Conservation (phyloP, 2,113 vertebrate genomes). For the Gymnogyps californianus region DNA sequence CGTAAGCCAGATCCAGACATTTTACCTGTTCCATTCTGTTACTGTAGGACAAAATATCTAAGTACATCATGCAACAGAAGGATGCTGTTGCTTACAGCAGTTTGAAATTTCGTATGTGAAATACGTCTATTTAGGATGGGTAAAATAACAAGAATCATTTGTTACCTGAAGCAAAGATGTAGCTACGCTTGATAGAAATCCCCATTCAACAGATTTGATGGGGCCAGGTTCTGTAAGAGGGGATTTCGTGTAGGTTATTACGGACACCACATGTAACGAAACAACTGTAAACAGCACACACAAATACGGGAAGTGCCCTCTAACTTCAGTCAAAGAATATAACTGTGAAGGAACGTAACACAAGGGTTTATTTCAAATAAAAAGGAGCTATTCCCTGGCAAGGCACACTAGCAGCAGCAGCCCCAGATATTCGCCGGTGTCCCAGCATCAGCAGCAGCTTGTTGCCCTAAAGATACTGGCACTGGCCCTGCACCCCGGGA, state of each 20-base stretch:
- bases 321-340: neutral
- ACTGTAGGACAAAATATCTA: neutral
- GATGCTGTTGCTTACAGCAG: neutral
- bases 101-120: neutral
- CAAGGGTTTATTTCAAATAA: neutral
- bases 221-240: neutral
- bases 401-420: neutral
- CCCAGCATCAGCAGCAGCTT: neutral
- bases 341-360: accelerated
- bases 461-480: neutral
- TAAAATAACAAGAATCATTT: neutral
- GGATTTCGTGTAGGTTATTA: neutral
- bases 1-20: neutral
- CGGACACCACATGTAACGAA: neutral
- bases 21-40: neutral
- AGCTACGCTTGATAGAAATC: neutral
- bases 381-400: neutral
- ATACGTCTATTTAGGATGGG: neutral
- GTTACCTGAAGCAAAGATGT: neutral
- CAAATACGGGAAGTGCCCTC: neutral
- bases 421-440: neutral
- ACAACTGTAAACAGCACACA: neutral
- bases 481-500: neutral
- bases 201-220: neutral
- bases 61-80: neutral